A percentile compares a stretch with the other conserved stretches of the same genome.
Conservation (phyloP, 2,113 vertebrate genomes). For the Rhadina sibilatrix region DNA sequence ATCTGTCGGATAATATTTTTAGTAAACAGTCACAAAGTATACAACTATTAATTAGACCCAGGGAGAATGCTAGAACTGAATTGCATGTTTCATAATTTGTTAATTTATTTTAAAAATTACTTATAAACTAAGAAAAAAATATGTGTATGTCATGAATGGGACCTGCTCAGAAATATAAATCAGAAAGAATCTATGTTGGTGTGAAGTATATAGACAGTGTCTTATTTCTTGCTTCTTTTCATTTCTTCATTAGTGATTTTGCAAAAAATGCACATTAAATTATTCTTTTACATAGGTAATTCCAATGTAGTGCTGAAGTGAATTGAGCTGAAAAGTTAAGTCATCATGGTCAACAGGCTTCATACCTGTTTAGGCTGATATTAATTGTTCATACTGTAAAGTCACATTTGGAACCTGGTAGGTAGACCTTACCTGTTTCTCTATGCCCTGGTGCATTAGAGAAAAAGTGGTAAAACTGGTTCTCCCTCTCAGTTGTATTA, state of each 20-base stretch:
- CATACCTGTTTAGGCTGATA: not conserved
- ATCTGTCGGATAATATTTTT: not conserved
- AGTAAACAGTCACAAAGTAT: not conserved
- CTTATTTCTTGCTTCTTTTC: not conserved
- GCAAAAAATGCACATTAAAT: not conserved
- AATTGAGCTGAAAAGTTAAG: constrained; percentile 16
- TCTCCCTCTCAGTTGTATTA: not conserved
- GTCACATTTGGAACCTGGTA: not conserved
- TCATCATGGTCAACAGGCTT: not conserved
- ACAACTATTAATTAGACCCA: not conserved
- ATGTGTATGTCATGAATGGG: not conserved
- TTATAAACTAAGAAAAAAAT: not conserved
- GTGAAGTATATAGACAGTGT: not conserved
- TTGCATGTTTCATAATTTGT: not conserved
- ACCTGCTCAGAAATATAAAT: not conserved
- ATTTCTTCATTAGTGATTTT: not conserved
- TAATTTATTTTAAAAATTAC: not conserved
- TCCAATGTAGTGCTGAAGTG: not conserved
- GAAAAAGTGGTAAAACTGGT: not conserved
- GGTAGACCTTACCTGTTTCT: not conserved
- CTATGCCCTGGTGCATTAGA: not conserved
- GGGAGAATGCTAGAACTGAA: not conserved
- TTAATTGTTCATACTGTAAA: not conserved
- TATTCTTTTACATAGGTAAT: not conserved
- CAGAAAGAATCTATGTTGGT: not conserved